These are phyloP conservation scores for Caenorhabditis doughertyi DNA, from an alignment of 2,888 invertebrate species.

Conservation along the genomic window DNA sequence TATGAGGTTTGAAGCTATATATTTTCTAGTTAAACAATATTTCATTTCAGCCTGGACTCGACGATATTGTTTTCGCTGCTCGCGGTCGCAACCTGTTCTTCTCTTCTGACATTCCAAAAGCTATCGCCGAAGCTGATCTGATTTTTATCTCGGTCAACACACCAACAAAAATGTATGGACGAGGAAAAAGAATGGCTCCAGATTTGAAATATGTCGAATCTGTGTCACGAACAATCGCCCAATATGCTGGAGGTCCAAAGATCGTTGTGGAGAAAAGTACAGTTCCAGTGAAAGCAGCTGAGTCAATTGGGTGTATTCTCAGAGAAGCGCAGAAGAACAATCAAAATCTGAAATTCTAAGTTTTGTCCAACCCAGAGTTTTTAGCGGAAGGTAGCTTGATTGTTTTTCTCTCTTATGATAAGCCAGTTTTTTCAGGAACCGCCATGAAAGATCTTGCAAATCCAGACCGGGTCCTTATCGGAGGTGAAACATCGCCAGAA, in stretches of 20 bases:
- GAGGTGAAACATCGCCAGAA: constrained; percentile 83
- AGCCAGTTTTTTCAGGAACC: constrained; percentile 85
- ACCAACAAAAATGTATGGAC: constrained; percentile 97
- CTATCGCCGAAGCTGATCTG: constrained; percentile 94
- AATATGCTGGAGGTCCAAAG: constrained; percentile 86
- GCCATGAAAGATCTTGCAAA: constrained; percentile 94
- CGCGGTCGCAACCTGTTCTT: constrained; percentile 95
- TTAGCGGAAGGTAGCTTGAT: constrained; percentile 89
- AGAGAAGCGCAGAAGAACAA: constrained; percentile 80
- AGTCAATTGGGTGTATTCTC: constrained; percentile 87
- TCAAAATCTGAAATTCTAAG: constrained; percentile 85
- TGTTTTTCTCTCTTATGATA: no score
- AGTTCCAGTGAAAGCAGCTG: constrained; percentile 97
- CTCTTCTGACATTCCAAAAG: constrained; percentile 91
- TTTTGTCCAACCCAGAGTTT: constrained; percentile 98
- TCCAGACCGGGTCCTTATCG: constrained; percentile 96
- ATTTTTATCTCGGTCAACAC: constrained; percentile 99
- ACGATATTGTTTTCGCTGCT: constrained; percentile 92
- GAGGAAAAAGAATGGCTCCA: constrained; percentile 91
- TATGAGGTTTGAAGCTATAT: constrained; percentile 87
- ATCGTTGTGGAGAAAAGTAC: constrained; percentile 99
- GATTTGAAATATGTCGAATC: constrained; percentile 97
- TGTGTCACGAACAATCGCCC: constrained; percentile 96
- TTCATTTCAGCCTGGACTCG: constrained; percentile 90
- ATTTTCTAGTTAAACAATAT: background rate